Base-by-base conservation (phyloP, 2,797 vertebrate species). In the Philypnodon macrostomus region DNA sequence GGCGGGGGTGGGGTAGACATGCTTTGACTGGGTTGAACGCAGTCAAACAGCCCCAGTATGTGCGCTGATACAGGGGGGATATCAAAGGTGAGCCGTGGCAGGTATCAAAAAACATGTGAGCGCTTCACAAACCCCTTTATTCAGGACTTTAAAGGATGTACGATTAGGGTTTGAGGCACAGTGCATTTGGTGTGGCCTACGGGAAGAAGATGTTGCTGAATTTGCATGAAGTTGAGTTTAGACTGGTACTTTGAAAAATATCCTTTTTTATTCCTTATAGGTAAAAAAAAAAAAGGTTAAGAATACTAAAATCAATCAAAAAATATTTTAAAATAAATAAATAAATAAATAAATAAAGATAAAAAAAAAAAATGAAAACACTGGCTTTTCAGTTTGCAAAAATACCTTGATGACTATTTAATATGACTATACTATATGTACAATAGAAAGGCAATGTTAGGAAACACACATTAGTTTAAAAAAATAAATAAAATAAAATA, bases 11-110 rank as follows among this genome's bases (percentile, higher is more conserved):
- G 64, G 23, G 63, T 21, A 90, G 90, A 93, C 91, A 91, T 73
- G 91, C 89, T 91, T 90, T 89, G 87, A 83, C 83, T 88, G 77
- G 88, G 91, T 93, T 94, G 94, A 94, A 95, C 92, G 90, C 85
- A 82, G 90, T 88, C 87, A 54, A 64, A 87, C 80, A 78, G 88
- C 75, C 86, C 76, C 87, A 42, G 73, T n/a, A n/a, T 42, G 65
- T 67, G 47, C 45, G 77, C 44, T 57, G 65, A 66, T 59, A 58
- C 49, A 45, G 67, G 69, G 64, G 55, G 69, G 67, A 64, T 74
- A 77, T 81, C 80, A 77, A 73, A 80, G 58, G 56, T 53, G 57
- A 72, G 58, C 55, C 44, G 72, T 83, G 74, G 73, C 72, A 57
- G 74, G 55, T 52, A 50, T 72, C 45, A 11, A 39, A 47, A 53